A percentile compares a stretch with the other conserved stretches of the same genome.
Conservation (phyloP, 2,888 invertebrate species). For the Caenorhabditis doughertyi region DNA sequence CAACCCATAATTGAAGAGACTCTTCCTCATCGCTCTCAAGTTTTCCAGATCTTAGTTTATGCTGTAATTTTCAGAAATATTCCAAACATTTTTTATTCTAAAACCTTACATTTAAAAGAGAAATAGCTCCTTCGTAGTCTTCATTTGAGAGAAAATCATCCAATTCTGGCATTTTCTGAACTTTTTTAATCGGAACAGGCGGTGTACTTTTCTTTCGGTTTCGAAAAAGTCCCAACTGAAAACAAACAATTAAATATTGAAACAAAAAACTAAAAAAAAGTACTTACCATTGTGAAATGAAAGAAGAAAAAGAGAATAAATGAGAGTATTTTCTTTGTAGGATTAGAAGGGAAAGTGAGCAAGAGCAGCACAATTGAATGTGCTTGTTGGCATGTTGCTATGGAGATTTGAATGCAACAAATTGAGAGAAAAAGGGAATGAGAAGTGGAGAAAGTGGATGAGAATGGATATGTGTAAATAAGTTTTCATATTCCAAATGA, state of each 20-base stretch:
- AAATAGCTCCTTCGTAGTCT: slow-evolving; percentile 95
- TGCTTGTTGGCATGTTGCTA: slow-evolving; percentile 29
- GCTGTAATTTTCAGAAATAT: slow-evolving; percentile 36
- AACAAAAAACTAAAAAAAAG: neutral
- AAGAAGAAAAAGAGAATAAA: neutral
- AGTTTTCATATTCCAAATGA: no score
- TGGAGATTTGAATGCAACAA: slow-evolving; percentile 57
- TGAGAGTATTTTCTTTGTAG: neutral
- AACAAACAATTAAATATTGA: neutral
- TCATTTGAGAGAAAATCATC: slow-evolving; percentile 92
- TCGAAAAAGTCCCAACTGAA: slow-evolving; percentile 38
- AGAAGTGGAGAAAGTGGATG: slow-evolving; percentile 5
- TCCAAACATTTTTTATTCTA: neutral
- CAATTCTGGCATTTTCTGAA: slow-evolving; percentile 86
- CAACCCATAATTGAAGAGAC: slow-evolving; percentile 89
- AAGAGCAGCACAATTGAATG: slow-evolving; percentile 27
- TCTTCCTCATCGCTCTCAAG: slow-evolving; percentile 38
- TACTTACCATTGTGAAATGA: slow-evolving; percentile 22
- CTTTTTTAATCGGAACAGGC: slow-evolving; percentile 22
- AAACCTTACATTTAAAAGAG: slow-evolving; percentile 89
- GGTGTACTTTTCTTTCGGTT: slow-evolving; percentile 21
- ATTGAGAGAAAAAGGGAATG: slow-evolving; percentile 9
- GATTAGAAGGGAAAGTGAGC: slow-evolving; percentile 22
- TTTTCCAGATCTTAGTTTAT: slow-evolving; percentile 60
- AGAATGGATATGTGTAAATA: neutral